Evolutionary conservation across 1,140 invertebrate species (phyloP), one percentile per base, ranked within the genome.

Genomic region (Drosophila lini): DNA sequence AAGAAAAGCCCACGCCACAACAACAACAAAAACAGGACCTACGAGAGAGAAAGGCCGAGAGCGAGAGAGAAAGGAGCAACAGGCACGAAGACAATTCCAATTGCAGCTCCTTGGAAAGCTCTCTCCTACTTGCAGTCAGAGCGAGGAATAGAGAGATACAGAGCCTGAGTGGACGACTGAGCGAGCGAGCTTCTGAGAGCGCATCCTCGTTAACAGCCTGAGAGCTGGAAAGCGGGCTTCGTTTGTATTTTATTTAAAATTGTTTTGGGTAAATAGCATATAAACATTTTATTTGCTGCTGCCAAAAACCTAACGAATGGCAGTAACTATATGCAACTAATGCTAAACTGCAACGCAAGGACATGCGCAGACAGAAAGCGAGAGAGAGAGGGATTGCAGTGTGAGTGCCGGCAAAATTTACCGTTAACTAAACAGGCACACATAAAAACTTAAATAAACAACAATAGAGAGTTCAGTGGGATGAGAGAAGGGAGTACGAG

Each of bases 381-480:
- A 31, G 36, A 56, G 53, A 9, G 58, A 61, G 65, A 45, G 45
- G 60, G 8, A 53, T 22, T 36, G 50, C 50, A 53, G 50, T 53
- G 78, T 73, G 52, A 55, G 67, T 78, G 78, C 76, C 69, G 82
- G 81, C 78, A 73, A 81, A 80, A 81, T 84, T 75, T 89, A 81
- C 84, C 68, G 84, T 89, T 84, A 89, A 90, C 84, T 89, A 89
- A 89, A 89, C 85, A 89, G 86, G 81, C 81, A 79, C 84, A 88
- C 84, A 88, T 89, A 88, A 88, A 88, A 89, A 89, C 84, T 89
- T 89, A 89, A 89, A 89, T 89, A 89, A 89, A 89, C 85, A 89
- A 89, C 84, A 89, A 89, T 89, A 89, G 85, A 47, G 80, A 52
- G 63, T 55, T 62, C 50, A 34, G 15, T 77, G 45, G 32, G 64